These are phyloP conservation scores for Rhaphigaster nebulosa DNA, from an alignment of 2,888 invertebrate species.

Conservation along the genomic window DNA sequence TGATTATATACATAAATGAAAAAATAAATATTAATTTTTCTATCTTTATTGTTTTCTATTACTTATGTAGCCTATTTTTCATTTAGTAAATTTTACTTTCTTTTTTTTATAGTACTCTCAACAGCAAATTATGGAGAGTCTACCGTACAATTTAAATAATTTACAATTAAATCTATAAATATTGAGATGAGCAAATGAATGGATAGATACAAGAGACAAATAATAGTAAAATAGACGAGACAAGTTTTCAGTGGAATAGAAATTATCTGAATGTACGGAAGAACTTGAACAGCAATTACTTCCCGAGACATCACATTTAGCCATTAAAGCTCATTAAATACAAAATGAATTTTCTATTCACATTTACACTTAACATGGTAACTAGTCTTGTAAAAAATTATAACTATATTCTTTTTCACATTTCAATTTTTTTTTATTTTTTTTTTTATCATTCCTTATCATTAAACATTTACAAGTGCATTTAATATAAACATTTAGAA, in stretches of 20 bases:
- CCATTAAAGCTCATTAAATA: constrained; percentile 54
- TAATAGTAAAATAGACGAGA: not conserved
- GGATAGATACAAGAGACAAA: not conserved
- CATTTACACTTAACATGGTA: constrained; percentile 53
- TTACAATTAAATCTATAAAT: not conserved
- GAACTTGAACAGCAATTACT: constrained; percentile 26
- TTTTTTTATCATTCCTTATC: not conserved
- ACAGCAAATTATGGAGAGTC: not conserved
- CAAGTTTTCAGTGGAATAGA: not conserved
- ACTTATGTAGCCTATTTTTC: not conserved
- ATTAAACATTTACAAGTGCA: constrained; percentile 57
- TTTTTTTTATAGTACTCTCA: not conserved
- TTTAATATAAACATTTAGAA: constrained; percentile 50
- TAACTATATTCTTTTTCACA: constrained; percentile 44
- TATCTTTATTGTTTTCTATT: not conserved
- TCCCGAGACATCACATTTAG: constrained; percentile 43
- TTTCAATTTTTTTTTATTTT: constrained; percentile 12
- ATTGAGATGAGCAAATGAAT: not conserved
- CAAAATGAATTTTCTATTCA: constrained; percentile 38
- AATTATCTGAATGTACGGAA: not conserved
- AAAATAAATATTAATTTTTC: not conserved
- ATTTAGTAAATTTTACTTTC: not conserved
- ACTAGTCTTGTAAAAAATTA: constrained; percentile 57
- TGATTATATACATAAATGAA: not conserved
- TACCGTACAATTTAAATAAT: not conserved